phyloP scores from a whole-genome alignment of 1,140 invertebrate genomes.

The Caenorhabditis latens region DNA sequence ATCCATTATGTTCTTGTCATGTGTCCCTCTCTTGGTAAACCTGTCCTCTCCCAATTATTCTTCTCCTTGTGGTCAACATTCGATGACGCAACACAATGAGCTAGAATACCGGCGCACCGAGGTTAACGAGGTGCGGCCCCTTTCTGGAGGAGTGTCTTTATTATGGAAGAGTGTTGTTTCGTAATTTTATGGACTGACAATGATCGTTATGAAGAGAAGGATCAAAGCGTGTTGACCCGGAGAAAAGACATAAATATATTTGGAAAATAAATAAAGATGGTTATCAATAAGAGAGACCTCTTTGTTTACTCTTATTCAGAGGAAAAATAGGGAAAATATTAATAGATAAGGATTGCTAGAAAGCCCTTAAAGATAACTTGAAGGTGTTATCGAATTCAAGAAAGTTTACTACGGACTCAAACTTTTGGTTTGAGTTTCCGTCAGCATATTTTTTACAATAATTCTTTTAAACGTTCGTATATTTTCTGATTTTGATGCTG shows the following conservation, averaged over 20 bases:
- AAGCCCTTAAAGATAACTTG: no score
- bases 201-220: slow-evolving; percentile 13
- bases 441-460: no score
- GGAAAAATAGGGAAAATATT: background rate
- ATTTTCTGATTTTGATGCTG: no score
- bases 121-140: slow-evolving; percentile 47
- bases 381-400: no score
- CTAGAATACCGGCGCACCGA: background rate
- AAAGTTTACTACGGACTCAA: no score
- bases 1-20: slow-evolving; percentile 47
- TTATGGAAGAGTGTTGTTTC: slow-evolving; percentile 24
- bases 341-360: no score
- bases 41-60: background rate
- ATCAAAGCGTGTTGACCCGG: slow-evolving; percentile 30
- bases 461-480: no score
- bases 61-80: background rate
- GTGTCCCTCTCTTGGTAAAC: background rate
- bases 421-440: no score
- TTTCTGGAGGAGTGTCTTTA: slow-evolving; percentile 25
- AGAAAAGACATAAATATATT: background rate
- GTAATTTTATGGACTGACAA: slow-evolving; percentile 54
- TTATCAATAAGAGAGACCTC: background rate
- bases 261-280: slow-evolving; percentile 15
- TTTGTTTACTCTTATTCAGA: background rate
- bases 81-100: slow-evolving; percentile 48